Percentiles rank a stretch among this genome's conserved stretches.
Evolutionary conservation across 2,888 invertebrate species (phyloP).

Genomic region (Elaeidobius kamerunicus): DNA sequence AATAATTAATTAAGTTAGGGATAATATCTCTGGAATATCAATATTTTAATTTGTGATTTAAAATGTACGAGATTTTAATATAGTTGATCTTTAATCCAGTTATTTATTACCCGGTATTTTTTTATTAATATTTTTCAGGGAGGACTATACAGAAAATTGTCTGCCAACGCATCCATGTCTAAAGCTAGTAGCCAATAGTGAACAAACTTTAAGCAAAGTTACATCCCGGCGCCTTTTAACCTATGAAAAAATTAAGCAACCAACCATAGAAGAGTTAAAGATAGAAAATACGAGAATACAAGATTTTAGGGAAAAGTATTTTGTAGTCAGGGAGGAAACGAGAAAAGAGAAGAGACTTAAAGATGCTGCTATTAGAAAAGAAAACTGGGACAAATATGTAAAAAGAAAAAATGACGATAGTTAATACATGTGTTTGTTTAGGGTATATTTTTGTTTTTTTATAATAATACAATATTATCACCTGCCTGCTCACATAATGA

Average conservation of each 20-base stretch:
- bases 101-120: slow-evolving; percentile 2
- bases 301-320: slow-evolving; percentile 67
- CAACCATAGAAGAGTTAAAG: slow-evolving; percentile 48
- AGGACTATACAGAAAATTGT: slow-evolving; percentile 67
- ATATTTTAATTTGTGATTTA: no score
- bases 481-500: no score
- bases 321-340: slow-evolving; percentile 63
- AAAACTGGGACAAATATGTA: slow-evolving; percentile 40
- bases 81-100: no score
- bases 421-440: not conserved
- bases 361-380: slow-evolving; percentile 43
- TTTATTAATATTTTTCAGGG: slow-evolving; percentile 51
- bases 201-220: slow-evolving; percentile 79
- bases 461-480: no score
- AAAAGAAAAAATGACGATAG: slow-evolving; percentile 18
- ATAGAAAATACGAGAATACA: slow-evolving; percentile 41
- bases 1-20: no score
- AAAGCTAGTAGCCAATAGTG: slow-evolving; percentile 75
- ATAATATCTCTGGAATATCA: no score
- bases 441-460: no score
- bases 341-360: slow-evolving; percentile 59
- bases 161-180: slow-evolving; percentile 82
- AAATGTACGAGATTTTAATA: no score
- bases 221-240: slow-evolving; percentile 83
- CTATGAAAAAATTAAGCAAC: slow-evolving; percentile 71